A percentile compares a stretch with the other conserved stretches of the same genome.
Evolutionary conservation across 2,113 vertebrate genomes (phyloP).

Genomic region (Chamaetylas fuelleborni): DNA sequence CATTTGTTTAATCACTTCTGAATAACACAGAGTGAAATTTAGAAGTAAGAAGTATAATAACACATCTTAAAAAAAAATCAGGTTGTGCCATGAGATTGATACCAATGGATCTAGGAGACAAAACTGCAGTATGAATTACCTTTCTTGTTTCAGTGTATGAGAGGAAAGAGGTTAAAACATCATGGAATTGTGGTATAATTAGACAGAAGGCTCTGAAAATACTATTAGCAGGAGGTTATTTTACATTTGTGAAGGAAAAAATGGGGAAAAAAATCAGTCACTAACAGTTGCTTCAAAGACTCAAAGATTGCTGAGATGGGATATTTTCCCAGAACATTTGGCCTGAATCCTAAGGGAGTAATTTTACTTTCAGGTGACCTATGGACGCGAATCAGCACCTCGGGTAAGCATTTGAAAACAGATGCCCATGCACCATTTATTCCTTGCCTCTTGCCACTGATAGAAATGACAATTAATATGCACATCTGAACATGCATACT

Average conservation of each 20-base stretch:
- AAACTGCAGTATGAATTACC: background rate
- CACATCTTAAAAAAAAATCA: background rate
- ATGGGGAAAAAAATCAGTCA: background rate
- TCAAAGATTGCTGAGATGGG: background rate
- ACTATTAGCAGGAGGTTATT: background rate
- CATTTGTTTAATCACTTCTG: background rate
- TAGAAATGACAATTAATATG: conserved; percentile 60
- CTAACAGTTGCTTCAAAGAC: background rate
- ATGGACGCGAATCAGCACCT: background rate
- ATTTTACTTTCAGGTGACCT: conserved; percentile 48
- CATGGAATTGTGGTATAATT: background rate
- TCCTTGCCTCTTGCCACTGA: conserved; percentile 18
- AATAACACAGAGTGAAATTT: background rate
- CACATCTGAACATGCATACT: conserved; percentile 56
- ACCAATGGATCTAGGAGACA: background rate
- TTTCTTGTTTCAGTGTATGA: background rate
- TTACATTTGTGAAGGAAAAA: background rate
- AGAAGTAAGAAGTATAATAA: background rate
- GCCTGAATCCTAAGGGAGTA: conserved; percentile 3
- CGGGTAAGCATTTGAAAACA: conserved; percentile 40
- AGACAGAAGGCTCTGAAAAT: background rate
- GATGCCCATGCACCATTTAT: conserved; percentile 45
- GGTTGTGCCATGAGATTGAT: background rate
- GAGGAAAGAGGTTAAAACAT: background rate
- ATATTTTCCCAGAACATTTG: conserved; percentile 6